A percentile compares a stretch with the other conserved stretches of the same genome.
phyloP scores from a whole-genome alignment of 2,888 invertebrate species.

The Pollenia angustigena region DNA sequence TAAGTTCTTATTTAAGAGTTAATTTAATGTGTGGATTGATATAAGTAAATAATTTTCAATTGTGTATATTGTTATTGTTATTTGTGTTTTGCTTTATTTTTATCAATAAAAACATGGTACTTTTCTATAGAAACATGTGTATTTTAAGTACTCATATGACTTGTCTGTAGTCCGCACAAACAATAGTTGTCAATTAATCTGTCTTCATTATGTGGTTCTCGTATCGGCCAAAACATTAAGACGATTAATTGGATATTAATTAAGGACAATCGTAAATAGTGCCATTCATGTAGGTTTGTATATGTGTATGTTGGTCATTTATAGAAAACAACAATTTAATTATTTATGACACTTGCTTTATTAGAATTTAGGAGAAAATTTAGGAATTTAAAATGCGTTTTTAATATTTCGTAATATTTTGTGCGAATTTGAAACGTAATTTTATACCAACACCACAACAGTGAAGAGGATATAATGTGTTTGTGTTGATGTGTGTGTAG shows the following conservation, averaged over 20 bases:
- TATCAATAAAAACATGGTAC: too few relatives aligned
- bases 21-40: neutral
- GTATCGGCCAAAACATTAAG: neutral
- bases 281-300: neutral
- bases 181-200: constrained; percentile 25
- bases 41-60: neutral
- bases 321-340: neutral
- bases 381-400: too few relatives aligned
- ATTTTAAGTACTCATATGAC: neutral
- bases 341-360: neutral
- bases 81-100: neutral
- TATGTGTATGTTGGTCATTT: neutral
- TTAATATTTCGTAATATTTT: too few relatives aligned
- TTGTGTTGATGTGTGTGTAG: too few relatives aligned
- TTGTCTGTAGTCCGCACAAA: constrained; percentile 2
- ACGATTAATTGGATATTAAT: constrained; percentile 53
- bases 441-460: too few relatives aligned
- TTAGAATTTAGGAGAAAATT: neutral
- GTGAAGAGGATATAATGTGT: too few relatives aligned
- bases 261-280: constrained; percentile 13
- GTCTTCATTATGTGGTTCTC: constrained; percentile 3
- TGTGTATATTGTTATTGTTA: neutral
- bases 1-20: constrained; percentile 1
- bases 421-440: too few relatives aligned
- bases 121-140: neutral